Percentiles rank a stretch among this genome's conserved stretches.
phyloP scores from a whole-genome alignment of 2,797 vertebrate genomes.

The Lophotriccus pileatus region DNA sequence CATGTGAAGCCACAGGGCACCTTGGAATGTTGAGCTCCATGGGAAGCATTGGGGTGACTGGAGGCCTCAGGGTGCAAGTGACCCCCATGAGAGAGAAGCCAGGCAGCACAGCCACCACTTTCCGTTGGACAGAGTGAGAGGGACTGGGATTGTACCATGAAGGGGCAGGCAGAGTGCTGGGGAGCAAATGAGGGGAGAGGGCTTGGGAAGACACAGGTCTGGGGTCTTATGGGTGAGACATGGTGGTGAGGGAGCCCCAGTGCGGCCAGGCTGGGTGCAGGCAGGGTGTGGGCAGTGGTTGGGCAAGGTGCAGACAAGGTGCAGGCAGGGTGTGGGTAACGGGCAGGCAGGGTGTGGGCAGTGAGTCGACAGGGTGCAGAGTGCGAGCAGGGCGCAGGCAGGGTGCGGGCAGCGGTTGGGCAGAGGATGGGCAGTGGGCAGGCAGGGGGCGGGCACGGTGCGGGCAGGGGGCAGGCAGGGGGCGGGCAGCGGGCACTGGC shows the following conservation, averaged over 20 bases:
- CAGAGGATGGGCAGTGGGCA: neutral
- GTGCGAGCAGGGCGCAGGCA: neutral
- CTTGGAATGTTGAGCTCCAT: neutral
- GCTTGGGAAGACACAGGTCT: neutral
- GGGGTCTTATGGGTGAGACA: neutral
- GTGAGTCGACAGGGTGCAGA: neutral
- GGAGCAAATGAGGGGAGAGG: neutral
- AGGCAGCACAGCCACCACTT: rapidly evolving
- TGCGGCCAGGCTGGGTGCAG: neutral
- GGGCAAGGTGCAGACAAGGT: rapidly evolving
- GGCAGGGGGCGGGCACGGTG: no score
- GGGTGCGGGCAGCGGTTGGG: neutral
- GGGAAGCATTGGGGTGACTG: neutral
- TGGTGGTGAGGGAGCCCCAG: no score
- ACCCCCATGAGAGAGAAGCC: neutral
- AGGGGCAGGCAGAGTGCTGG: neutral
- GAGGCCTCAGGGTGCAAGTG: neutral
- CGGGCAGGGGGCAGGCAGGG: no score
- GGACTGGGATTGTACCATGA: neutral
- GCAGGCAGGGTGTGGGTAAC: no score
- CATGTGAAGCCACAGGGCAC: neutral
- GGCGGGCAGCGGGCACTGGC: neutral
- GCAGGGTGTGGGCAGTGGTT: rapidly evolving
- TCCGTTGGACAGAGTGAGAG: neutral
- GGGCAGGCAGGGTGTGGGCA: no score